These are phyloP conservation scores for Protodeltote pygarga DNA, from an alignment of 2,888 invertebrate species.

Conservation along the genomic window DNA sequence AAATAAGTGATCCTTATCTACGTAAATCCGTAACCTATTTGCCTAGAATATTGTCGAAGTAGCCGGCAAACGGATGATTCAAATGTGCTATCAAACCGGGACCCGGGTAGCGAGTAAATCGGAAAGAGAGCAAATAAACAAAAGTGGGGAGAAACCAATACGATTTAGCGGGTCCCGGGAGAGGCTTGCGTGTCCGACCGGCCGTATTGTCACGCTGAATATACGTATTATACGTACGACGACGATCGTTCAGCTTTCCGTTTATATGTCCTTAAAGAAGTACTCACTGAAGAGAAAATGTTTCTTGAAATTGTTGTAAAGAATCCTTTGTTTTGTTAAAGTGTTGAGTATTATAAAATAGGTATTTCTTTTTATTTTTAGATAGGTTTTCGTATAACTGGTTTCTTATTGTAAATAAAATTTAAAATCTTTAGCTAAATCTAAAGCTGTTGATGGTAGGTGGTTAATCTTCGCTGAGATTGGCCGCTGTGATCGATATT, in stretches of 20 bases:
- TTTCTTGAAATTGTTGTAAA: background rate
- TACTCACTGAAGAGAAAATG: constrained; percentile 1
- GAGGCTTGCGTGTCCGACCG: constrained; percentile 57
- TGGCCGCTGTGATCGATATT: too few species aligned
- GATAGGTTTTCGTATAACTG: too few species aligned
- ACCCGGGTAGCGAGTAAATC: constrained; percentile 36
- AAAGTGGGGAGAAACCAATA: constrained; percentile 73
- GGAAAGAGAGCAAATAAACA: constrained; percentile 67
- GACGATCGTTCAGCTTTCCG: constrained; percentile 35
- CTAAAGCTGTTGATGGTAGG: too few species aligned
- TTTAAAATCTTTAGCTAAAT: too few species aligned
- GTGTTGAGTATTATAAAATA: too few species aligned
- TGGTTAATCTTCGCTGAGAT: too few species aligned
- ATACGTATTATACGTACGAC: too few species aligned
- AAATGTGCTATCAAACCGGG: constrained; percentile 44
- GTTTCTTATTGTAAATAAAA: too few species aligned
- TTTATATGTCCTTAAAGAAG: constrained; percentile 15
- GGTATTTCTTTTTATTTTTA: too few species aligned
- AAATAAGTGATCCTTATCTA: too few species aligned
- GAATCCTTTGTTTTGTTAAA: background rate
- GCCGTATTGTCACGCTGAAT: constrained; percentile 72
- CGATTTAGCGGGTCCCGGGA: constrained; percentile 76
- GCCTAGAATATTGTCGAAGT: constrained; percentile 16
- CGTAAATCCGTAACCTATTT: constrained; percentile 27
- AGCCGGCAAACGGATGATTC: constrained; percentile 36